Conservation (phyloP, 2,797 vertebrate genomes). For the Diceros bicornis region DNA sequence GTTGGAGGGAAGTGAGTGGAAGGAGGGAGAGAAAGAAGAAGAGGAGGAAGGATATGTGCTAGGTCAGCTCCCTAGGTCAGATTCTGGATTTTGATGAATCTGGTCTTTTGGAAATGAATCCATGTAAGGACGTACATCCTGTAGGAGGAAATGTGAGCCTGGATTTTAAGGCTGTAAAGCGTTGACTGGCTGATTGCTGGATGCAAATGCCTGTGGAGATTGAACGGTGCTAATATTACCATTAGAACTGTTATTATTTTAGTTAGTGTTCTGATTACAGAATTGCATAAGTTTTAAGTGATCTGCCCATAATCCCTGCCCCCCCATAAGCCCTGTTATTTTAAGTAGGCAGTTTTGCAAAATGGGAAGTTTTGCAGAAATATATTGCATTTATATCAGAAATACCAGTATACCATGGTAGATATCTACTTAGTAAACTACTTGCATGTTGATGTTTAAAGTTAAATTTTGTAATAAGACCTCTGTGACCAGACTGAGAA, state of each 20-base stretch:
- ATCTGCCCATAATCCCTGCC: neutral
- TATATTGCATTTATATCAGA: slow-evolving; percentile 20
- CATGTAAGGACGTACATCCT: neutral
- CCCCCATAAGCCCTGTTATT: neutral
- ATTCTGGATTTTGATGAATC: neutral
- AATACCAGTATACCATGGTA: neutral
- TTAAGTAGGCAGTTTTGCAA: slow-evolving; percentile 12
- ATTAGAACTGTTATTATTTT: neutral
- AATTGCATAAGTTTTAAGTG: neutral
- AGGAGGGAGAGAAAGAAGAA: neutral
- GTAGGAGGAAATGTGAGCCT: neutral
- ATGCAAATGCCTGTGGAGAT: neutral
- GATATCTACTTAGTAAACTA: neutral
- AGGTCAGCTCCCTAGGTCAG: neutral
- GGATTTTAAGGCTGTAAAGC: neutral
- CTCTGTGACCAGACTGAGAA: neutral
- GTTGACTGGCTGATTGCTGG: neutral
- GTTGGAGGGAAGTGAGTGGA: neutral
- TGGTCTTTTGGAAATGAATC: neutral
- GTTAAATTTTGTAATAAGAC: neutral
- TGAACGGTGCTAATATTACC: neutral
- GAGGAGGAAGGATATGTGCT: neutral
- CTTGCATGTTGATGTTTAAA: neutral
- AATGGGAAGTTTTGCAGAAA: slow-evolving; percentile 5
- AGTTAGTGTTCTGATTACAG: neutral